phyloP scores from a whole-genome alignment of 2,888 invertebrate species.

The Apotomis capreana region DNA sequence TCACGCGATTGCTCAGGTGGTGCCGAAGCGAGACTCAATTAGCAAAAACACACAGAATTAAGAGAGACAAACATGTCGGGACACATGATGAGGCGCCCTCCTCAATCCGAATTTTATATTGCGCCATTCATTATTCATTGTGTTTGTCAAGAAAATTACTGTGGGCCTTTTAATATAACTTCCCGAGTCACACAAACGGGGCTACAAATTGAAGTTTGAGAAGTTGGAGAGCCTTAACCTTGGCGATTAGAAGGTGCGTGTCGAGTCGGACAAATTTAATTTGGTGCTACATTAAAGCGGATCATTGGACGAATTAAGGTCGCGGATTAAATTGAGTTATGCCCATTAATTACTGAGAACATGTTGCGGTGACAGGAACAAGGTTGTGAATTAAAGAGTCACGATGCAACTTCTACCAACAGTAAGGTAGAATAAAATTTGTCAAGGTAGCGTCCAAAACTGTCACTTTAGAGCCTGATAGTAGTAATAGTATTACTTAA shows the following conservation, averaged over 20 bases:
- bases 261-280: slow-evolving; percentile 72
- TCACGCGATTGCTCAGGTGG: slow-evolving; percentile 63
- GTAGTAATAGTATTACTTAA: too few relatives aligned
- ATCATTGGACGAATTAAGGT: slow-evolving; percentile 60
- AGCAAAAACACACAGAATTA: slow-evolving; percentile 82
- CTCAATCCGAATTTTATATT: slow-evolving; percentile 82
- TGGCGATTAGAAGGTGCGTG: slow-evolving; percentile 67
- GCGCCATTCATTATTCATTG: slow-evolving; percentile 79
- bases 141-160: slow-evolving; percentile 82
- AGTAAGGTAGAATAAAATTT: too few relatives aligned
- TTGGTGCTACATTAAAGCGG: slow-evolving; percentile 67
- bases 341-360: slow-evolving; percentile 42
- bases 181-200: slow-evolving; percentile 58
- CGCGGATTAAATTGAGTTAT: slow-evolving; percentile 50
- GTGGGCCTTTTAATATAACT: slow-evolving; percentile 83
- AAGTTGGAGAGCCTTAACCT: slow-evolving; percentile 71
- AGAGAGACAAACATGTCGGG: slow-evolving; percentile 78
- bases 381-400: slow-evolving; percentile 18
- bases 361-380: slow-evolving; percentile 30
- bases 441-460: too few relatives aligned
- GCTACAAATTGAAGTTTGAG: slow-evolving; percentile 49
- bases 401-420: not conserved
- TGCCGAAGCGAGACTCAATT: slow-evolving; percentile 75
- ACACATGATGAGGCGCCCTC: slow-evolving; percentile 72
- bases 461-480: too few relatives aligned